Conservation (phyloP, 2,888 invertebrate species). For the Dicycla oo region DNA sequence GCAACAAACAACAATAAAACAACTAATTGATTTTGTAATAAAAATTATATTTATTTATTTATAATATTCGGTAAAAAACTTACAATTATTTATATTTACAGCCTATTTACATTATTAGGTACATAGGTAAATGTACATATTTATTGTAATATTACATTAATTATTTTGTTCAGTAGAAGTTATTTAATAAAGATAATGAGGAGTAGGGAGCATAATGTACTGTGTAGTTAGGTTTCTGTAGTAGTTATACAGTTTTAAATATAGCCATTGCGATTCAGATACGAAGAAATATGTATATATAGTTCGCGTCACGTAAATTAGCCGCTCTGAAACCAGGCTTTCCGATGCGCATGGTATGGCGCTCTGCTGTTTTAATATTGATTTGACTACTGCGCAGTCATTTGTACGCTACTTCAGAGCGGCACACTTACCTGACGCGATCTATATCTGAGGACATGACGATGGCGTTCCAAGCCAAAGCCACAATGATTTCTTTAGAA, state of each 20-base stretch:
- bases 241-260: background rate
- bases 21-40: constrained; percentile 48
- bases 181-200: constrained; percentile 22
- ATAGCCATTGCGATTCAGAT: background rate
- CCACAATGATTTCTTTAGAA: background rate
- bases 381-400: no score
- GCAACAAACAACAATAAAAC: constrained; percentile 52
- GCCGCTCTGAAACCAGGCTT: no score
- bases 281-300: background rate
- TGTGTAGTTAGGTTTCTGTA: background rate
- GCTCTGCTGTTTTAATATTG: no score
- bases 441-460: background rate
- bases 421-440: no score
- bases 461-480: background rate
- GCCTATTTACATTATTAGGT: constrained; percentile 80
- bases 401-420: no score
- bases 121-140: constrained; percentile 61
- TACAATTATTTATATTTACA: constrained; percentile 79
- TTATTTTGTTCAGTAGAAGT: constrained; percentile 39
- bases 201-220: background rate
- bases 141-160: constrained; percentile 38
- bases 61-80: constrained; percentile 72
- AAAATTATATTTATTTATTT: constrained; percentile 64
- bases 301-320: no score
- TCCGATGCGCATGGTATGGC: no score